These are phyloP conservation scores for Rhadinocentrus ornatus DNA, from an alignment of 2,797 vertebrate species.

Conservation along the genomic window DNA sequence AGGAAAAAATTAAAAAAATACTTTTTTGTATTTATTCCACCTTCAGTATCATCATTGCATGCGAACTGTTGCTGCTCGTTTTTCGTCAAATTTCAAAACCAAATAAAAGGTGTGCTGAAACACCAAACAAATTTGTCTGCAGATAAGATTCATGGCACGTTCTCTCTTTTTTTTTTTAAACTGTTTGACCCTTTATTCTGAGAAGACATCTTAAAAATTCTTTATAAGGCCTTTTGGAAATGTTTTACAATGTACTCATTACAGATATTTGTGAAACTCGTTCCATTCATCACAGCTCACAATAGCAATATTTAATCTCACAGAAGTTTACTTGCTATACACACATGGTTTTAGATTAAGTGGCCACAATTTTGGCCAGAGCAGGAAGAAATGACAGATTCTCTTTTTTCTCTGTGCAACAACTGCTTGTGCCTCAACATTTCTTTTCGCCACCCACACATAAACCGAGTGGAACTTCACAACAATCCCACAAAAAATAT, in stretches of 20 bases:
- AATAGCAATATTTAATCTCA: conserved; percentile 70
- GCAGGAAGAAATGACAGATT: conserved; percentile 53
- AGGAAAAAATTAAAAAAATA: conserved; percentile 12
- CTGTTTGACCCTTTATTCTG: conserved; percentile 80
- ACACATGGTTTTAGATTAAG: conserved; percentile 56
- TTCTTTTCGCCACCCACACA: conserved; percentile 56
- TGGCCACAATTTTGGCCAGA: conserved; percentile 48
- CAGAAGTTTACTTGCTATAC: conserved; percentile 58
- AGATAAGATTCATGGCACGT: conserved; percentile 30
- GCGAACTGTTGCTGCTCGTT: conserved; percentile 15
- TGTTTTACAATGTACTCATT: conserved; percentile 71
- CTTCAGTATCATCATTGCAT: conserved; percentile 12
- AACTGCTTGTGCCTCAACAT: conserved; percentile 61
- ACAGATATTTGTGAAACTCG: conserved; percentile 76
- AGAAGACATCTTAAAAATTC: conserved; percentile 82
- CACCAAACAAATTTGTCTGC: conserved; percentile 6
- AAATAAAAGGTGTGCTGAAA: conserved; percentile 34
- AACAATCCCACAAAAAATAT: conserved; percentile 60
- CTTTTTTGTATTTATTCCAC: conserved; percentile 38
- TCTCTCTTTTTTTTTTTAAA: conserved; percentile 38
- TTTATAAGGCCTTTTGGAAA: conserved; percentile 84
- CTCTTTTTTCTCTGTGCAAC: conserved; percentile 34
- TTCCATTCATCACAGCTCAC: conserved; percentile 75
- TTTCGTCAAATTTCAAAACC: conserved; percentile 26
- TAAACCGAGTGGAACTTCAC: conserved; percentile 49